These are phyloP conservation scores for Antrozous pallidus DNA, from an alignment of 2,797 vertebrate genomes.

Conservation along the genomic window DNA sequence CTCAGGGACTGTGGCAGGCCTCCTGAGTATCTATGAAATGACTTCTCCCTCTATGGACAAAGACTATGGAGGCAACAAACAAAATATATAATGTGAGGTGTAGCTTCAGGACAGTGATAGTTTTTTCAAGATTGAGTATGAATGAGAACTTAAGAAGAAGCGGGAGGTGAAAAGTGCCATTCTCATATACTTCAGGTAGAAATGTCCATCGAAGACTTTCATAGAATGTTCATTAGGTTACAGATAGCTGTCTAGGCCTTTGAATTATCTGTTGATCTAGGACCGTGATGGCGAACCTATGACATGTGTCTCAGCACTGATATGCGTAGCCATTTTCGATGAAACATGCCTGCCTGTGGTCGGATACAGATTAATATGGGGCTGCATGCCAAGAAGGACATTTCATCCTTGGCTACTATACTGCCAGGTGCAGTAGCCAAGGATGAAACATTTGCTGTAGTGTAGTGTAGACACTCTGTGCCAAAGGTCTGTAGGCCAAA, in stretches of 20 bases:
- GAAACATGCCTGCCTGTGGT: too few species aligned
- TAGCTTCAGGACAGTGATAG: not conserved
- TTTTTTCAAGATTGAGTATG: not conserved
- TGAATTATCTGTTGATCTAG: too few species aligned
- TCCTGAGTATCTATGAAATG: not conserved
- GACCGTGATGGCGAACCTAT: too few species aligned
- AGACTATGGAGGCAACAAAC: not conserved
- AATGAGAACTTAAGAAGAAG: not conserved
- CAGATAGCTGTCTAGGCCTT: not conserved
- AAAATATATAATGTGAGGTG: not conserved
- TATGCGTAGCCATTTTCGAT: too few species aligned
- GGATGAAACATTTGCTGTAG: too few species aligned
- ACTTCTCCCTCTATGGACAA: not conserved
- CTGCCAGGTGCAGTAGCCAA: too few species aligned
- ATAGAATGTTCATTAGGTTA: not conserved
- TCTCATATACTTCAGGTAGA: not conserved
- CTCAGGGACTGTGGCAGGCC: not conserved
- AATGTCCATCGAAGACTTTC: not conserved
- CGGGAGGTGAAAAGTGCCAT: not conserved
- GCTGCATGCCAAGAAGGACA: too few species aligned
- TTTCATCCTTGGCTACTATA: too few species aligned
- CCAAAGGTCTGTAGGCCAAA: too few species aligned
- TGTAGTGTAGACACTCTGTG: too few species aligned
- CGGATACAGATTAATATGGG: too few species aligned
- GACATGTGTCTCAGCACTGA: too few species aligned